Base-by-base conservation (phyloP, 2,113 vertebrate genomes). In the Amblyopsis rosae region DNA sequence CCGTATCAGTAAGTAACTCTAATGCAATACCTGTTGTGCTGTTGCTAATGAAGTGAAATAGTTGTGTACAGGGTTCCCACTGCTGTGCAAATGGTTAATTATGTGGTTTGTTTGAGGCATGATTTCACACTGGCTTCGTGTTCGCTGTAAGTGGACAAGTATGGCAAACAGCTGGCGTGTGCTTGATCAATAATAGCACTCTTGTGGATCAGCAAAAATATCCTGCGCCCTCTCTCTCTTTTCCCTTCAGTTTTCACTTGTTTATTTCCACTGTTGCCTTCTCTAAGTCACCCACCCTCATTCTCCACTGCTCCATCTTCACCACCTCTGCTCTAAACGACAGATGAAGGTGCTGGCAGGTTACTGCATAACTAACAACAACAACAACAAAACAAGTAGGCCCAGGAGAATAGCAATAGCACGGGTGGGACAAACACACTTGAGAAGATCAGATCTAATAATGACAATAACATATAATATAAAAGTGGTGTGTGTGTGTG, bases 41-140 rank as follows among this genome's bases (percentile, higher is more conserved):
- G 12, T 3, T 12, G 72, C 62, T 78, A 83, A 83, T 80, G 75
- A 85, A 76, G 72, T 69, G 70, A 76, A 85, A 71, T 73, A 63
- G 15, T 45, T 59, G 68, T 76, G 72, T 69, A 26, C 57, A 12
- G 12, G 70, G 59, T 85, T 75, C 86, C 67, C 72, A 75, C 73
- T 80, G 49, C 48, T 51, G 61, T 72, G 84, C 74, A 72, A 72
- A 58, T 71, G 16, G 61, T 76, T 85, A 80, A 80, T 85, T 82
- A 83, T 67, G 73, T 61, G 32, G 47, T 53, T 75, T 77, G 76
- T 77, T 81, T 80, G 48, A 73, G 35, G 72, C 81, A 33, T 69
- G 67, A 77, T 83, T 71, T 83, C 67, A 72, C 74, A 70, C 46
- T 48, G 12, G 68, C 68, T 59, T 47, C 41, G 56, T 67, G 73